Percentiles rank a stretch among this genome's conserved stretches.
Conservation (phyloP, 2,888 invertebrate genomes). For the Chrysolina americana region DNA sequence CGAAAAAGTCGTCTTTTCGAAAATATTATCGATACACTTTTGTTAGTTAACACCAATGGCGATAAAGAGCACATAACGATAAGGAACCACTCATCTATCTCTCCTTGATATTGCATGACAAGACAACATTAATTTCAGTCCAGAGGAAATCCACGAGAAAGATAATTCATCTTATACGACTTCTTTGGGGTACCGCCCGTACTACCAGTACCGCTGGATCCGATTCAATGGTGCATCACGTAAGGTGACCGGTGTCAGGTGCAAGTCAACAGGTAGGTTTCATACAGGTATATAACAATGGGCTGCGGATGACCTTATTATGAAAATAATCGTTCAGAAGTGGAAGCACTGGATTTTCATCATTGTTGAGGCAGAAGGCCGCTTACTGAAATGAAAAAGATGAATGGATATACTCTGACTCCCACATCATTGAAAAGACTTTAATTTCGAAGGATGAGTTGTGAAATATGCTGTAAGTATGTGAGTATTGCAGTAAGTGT, state of each 20-base stretch:
- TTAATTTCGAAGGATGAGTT: neutral
- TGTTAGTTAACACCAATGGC: conserved; percentile 15
- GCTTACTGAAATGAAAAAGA: neutral
- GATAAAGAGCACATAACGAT: conserved; percentile 3
- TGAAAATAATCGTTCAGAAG: conserved; percentile 35
- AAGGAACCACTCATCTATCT: neutral
- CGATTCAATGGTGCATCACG: neutral
- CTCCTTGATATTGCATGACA: conserved; percentile 16
- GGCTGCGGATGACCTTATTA: conserved; percentile 25
- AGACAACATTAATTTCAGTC: conserved; percentile 3
- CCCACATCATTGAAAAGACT: neutral
- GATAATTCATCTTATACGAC: conserved; percentile 2
- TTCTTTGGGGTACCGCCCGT: conserved; percentile 7
- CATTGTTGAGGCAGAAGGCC: conserved; percentile 11
- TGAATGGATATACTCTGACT: neutral
- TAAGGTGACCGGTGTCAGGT: conserved; percentile 12
- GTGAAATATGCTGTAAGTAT: neutral
- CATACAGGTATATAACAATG: conserved; percentile 31
- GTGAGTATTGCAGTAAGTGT: too few species aligned
- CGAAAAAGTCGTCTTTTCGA: neutral
- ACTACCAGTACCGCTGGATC: conserved; percentile 11
- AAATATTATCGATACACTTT: neutral
- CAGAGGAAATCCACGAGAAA: conserved; percentile 6
- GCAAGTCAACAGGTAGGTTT: conserved; percentile 30
- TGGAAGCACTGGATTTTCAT: conserved; percentile 29